Evolutionary conservation across 2,888 invertebrate species (phyloP).

Genomic region (Thereva nobilitata): DNA sequence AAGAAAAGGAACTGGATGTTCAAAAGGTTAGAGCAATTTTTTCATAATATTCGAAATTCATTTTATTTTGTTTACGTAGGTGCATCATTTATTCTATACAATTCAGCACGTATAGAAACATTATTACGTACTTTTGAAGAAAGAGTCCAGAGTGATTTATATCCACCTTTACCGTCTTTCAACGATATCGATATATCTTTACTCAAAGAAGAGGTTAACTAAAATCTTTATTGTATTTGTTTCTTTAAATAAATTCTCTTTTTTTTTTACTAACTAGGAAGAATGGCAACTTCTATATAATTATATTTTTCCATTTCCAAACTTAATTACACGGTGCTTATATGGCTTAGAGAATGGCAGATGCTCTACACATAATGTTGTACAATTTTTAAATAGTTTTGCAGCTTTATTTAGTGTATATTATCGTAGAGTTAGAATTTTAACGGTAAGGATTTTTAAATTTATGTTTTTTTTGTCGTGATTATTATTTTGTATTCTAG

Average conservation of each 20-base stretch:
- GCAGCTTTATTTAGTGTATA: conserved; percentile 73
- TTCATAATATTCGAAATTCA: not conserved
- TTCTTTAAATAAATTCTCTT: conserved; percentile 22
- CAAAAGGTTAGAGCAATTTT: conserved; percentile 47
- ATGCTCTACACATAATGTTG: conserved; percentile 67
- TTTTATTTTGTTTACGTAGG: conserved; percentile 58
- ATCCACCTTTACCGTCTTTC: conserved; percentile 65
- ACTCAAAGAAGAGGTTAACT: conserved; percentile 68
- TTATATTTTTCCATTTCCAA: conserved; percentile 68
- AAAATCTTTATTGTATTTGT: conserved; percentile 18
- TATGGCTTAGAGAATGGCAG: conserved; percentile 60
- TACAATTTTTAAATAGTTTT: conserved; percentile 67
- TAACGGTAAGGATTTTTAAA: conserved; percentile 64
- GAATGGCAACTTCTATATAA: conserved; percentile 77
- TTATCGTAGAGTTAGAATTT: conserved; percentile 70
- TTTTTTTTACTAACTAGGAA: conserved; percentile 62
- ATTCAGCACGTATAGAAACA: conserved; percentile 72
- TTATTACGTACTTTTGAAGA: conserved; percentile 68
- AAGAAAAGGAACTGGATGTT: conserved; percentile 51
- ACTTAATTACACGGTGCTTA: conserved; percentile 63
- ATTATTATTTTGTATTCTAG: conserved; percentile 58
- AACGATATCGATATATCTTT: conserved; percentile 66
- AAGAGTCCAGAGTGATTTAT: conserved; percentile 61
- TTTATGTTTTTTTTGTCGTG: conserved; percentile 12
- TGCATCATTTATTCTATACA: conserved; percentile 76